Conservation (phyloP, 1,140 invertebrate species). For the Drosophila micromelanica region DNA sequence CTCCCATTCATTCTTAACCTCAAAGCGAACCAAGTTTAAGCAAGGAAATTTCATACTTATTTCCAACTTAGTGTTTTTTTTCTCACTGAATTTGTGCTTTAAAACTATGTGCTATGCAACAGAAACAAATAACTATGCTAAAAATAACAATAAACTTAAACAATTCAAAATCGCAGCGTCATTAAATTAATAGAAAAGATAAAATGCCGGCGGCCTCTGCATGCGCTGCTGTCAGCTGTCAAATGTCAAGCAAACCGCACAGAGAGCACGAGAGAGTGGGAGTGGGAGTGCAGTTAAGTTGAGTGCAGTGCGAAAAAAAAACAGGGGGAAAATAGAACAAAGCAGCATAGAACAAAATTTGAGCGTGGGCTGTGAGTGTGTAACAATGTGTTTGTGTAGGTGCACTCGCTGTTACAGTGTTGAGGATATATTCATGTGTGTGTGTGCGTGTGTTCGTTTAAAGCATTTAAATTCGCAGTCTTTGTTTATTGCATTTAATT, state of each 20-base stretch:
- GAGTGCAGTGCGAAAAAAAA: conserved; percentile 8
- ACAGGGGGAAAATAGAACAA: conserved; percentile 20
- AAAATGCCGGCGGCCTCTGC: conserved; percentile 14
- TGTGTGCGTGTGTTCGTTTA: conserved; percentile 5
- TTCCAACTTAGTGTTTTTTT: neutral
- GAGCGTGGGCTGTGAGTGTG: conserved; percentile 11
- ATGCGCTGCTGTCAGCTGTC: conserved; percentile 13
- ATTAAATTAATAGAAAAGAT: conserved; percentile 20
- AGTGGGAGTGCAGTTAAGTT: conserved; percentile 3
- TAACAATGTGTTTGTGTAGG: conserved; percentile 14
- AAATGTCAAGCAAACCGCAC: conserved; percentile 12
- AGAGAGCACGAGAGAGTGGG: neutral
- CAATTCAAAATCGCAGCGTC: conserved; percentile 25
- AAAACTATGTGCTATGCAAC: neutral
- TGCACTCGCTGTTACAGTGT: neutral
- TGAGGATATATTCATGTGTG: neutral
- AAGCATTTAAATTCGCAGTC: conserved; percentile 17
- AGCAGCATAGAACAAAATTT: conserved; percentile 15
- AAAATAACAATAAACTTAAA: conserved; percentile 19
- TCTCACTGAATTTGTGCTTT: neutral
- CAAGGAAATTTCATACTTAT: conserved; percentile 28
- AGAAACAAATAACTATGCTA: conserved; percentile 2
- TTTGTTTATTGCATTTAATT: conserved; percentile 19
- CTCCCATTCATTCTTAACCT: conserved; percentile 44
- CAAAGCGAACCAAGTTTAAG: conserved; percentile 13